Conservation (phyloP, 2,113 vertebrate genomes). For the Herpailurus yagouaroundi region DNA sequence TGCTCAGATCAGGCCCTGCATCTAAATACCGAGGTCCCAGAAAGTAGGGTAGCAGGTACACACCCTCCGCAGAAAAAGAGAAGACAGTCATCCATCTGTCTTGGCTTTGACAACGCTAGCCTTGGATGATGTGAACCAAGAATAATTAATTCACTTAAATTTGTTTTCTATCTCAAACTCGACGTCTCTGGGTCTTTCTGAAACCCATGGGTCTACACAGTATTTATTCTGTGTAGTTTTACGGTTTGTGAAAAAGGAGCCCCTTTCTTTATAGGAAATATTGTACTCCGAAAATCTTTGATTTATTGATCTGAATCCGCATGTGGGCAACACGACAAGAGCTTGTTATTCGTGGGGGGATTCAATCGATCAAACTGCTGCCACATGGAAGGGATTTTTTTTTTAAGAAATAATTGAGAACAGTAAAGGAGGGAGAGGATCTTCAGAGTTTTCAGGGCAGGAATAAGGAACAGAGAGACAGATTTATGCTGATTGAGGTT, state of each 20-base stretch:
- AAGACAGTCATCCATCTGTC: neutral
- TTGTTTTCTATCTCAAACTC: conserved; percentile 32
- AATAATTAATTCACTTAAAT: neutral
- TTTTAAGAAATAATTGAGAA: neutral
- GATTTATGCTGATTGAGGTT: neutral
- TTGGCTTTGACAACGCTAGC: neutral
- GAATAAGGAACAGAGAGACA: neutral
- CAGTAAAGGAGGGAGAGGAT: neutral
- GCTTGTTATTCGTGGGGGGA: neutral
- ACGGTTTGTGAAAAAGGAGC: neutral
- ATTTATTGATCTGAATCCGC: conserved; percentile 9
- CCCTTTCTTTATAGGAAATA: neutral
- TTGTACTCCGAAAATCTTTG: conserved; percentile 12
- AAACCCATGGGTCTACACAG: neutral
- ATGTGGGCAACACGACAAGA: neutral
- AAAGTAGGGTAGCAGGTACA: neutral
- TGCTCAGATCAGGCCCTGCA: neutral
- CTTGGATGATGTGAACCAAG: neutral
- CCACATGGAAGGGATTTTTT: neutral
- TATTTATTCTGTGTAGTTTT: neutral
- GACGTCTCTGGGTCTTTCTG: neutral
- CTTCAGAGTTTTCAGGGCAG: neutral
- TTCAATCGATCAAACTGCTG: neutral
- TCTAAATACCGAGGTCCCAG: neutral
- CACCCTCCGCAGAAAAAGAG: neutral